These are phyloP conservation scores for Synergus itoensis DNA, from an alignment of 2,888 invertebrate species.

Conservation along the genomic window DNA sequence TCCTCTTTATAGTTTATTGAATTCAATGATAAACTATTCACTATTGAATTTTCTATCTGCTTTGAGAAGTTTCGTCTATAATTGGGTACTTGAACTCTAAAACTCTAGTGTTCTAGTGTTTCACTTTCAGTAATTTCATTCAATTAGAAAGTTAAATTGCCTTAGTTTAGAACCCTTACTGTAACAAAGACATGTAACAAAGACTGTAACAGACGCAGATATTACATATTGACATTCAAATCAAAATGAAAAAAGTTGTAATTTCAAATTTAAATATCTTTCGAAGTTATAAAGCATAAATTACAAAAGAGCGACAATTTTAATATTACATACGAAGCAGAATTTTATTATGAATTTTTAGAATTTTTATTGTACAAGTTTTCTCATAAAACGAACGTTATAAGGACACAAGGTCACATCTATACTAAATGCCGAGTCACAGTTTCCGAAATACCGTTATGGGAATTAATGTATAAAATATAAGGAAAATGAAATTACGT, in stretches of 20 bases:
- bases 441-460: background rate
- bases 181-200: background rate
- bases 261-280: background rate
- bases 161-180: constrained; percentile 22
- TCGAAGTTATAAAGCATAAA: background rate
- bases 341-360: background rate
- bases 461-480: constrained; percentile 16
- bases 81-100: constrained; percentile 11
- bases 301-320: background rate
- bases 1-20: background rate
- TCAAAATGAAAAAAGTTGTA: background rate
- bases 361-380: background rate
- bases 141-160: constrained; percentile 36
- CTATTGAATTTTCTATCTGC: constrained; percentile 10
- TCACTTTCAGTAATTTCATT: constrained; percentile 29
- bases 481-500: background rate
- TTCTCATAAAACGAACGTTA: constrained; percentile 5
- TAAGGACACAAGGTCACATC: background rate
- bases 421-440: background rate
- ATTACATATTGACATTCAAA: constrained; percentile 25
- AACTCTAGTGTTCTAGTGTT: background rate
- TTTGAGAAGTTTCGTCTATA: constrained; percentile 17
- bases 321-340: background rate
- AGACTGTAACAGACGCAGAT: background rate
- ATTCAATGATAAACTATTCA: background rate